Conservation (phyloP, 2,797 vertebrate species). For the Anableps anableps region DNA sequence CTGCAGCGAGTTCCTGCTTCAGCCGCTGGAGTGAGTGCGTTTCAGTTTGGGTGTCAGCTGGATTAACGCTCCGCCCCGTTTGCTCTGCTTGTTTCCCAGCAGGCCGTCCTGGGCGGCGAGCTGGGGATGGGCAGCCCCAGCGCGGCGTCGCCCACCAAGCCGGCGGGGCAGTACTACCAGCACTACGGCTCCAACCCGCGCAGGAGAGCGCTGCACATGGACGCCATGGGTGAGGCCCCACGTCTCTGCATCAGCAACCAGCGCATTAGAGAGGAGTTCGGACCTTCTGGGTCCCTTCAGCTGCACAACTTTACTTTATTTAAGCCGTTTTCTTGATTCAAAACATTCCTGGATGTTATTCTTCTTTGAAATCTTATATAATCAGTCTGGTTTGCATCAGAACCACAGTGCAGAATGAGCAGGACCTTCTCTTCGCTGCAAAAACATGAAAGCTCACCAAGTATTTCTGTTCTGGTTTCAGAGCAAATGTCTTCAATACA, state of each 20-base stretch:
- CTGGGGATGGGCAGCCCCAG: slow-evolving; percentile 93
- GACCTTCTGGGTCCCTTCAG: no score
- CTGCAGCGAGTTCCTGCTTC: no score
- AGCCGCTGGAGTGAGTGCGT: neutral
- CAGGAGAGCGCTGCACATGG: slow-evolving; percentile 89
- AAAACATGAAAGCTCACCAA: no score
- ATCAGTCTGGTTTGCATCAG: no score
- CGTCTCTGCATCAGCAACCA: no score
- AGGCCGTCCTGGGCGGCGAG: slow-evolving; percentile 92
- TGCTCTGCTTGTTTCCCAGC: slow-evolving; percentile 34
- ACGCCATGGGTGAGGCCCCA: slow-evolving; percentile 88
- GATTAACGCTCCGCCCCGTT: neutral
- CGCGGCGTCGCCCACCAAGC: slow-evolving; percentile 91
- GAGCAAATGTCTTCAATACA: no score
- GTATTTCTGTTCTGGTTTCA: no score
- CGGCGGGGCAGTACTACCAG: slow-evolving; percentile 93
- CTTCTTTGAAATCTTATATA: neutral
- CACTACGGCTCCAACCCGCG: slow-evolving; percentile 91
- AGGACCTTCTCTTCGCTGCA: no score
- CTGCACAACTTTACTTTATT: no score
- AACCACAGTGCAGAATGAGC: no score
- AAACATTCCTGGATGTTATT: neutral
- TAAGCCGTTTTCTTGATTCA: neutral
- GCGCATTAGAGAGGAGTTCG: no score
- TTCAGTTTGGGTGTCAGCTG: neutral